A percentile compares a stretch with the other conserved stretches of the same genome.
These are phyloP conservation scores for Habrosyne pyritoides DNA, from an alignment of 2,888 invertebrate species.

Conservation along the genomic window DNA sequence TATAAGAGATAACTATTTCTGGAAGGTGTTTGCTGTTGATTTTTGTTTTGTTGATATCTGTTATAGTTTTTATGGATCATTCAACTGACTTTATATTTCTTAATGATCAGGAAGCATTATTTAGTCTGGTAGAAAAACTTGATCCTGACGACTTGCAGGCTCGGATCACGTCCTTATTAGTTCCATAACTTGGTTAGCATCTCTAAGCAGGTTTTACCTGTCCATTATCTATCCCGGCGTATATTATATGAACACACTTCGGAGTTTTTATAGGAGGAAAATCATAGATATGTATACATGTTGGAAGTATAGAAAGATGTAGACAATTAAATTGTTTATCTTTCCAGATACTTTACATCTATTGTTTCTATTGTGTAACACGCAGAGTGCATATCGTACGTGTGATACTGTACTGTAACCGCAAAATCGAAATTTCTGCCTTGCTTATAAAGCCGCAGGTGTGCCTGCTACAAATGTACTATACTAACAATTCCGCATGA, in stretches of 20 bases:
- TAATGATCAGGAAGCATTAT: background rate
- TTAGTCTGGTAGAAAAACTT: background rate
- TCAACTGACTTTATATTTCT: background rate
- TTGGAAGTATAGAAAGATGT: too few species aligned
- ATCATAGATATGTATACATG: background rate
- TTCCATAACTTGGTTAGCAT: background rate
- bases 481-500: too few species aligned
- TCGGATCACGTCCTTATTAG: background rate
- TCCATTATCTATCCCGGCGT: background rate
- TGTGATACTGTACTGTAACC: slow-evolving; percentile 22
- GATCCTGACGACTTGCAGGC: background rate
- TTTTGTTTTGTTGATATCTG: background rate
- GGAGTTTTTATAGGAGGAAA: background rate
- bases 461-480: too few species aligned
- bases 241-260: background rate
- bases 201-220: background rate
- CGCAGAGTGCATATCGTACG: slow-evolving; percentile 35
- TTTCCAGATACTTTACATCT: background rate
- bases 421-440: slow-evolving; percentile 34
- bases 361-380: too few species aligned
- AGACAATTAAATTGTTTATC: too few species aligned
- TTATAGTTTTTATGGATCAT: background rate
- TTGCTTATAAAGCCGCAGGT: slow-evolving; percentile 17
- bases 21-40: background rate
- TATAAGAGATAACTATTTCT: background rate